Evolutionary conservation across 2,888 invertebrate genomes (phyloP).

Genomic region (Ceriagrion tenellum): DNA sequence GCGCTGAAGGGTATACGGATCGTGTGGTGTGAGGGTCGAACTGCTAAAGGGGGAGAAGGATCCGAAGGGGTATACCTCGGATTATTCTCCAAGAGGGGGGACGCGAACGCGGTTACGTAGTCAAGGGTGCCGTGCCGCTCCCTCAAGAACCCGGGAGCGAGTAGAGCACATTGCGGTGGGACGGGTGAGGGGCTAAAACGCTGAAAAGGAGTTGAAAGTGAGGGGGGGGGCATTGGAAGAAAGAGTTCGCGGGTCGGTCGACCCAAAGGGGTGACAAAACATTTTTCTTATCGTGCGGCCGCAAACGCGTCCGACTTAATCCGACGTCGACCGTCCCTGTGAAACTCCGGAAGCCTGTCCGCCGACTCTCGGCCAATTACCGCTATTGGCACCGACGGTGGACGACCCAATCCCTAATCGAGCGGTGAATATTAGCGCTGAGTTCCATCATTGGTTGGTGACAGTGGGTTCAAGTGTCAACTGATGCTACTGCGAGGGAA

Average conservation of each 20-base stretch:
- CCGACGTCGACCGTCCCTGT: not conserved
- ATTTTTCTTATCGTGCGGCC: not conserved
- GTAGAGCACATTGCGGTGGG: not conserved
- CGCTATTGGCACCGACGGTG: slow-evolving; percentile 14
- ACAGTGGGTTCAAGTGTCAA: not conserved
- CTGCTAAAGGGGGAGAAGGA: not conserved
- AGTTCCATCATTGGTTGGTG: not conserved
- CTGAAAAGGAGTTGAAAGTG: not conserved
- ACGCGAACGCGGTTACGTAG: not conserved
- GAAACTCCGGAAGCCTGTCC: not conserved
- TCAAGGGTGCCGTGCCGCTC: slow-evolving; percentile 19
- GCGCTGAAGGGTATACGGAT: not conserved
- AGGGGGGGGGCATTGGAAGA: slow-evolving; percentile 19
- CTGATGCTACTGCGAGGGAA: too few species aligned
- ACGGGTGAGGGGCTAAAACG: not conserved
- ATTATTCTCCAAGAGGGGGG: slow-evolving; percentile 12
- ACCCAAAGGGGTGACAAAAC: not conserved
- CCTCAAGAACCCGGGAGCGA: not conserved
- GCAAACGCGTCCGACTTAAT: not conserved
- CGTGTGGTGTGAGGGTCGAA: not conserved
- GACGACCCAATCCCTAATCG: not conserved
- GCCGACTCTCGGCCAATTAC: not conserved
- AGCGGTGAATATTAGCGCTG: not conserved
- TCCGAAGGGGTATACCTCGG: slow-evolving; percentile 15
- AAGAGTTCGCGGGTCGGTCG: slow-evolving; percentile 6